A percentile compares a stretch with the other conserved stretches of the same genome.
Evolutionary conservation across 2,888 invertebrate genomes (phyloP).

Genomic region (Cancer borealis): DNA sequence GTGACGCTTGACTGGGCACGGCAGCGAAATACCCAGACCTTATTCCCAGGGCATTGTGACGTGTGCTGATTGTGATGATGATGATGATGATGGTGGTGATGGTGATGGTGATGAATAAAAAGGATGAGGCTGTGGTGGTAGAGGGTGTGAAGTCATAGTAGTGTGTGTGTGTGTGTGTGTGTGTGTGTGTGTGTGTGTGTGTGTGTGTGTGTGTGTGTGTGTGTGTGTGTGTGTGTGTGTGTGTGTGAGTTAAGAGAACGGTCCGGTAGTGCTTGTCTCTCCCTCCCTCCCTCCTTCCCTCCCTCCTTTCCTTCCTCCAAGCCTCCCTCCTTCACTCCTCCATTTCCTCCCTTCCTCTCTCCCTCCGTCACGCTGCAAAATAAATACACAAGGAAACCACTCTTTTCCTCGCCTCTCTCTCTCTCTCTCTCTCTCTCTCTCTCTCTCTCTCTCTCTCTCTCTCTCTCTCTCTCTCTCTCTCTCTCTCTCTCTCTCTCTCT

Average conservation of each 20-base stretch:
- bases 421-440: conserved; percentile 32
- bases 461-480: background rate
- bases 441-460: conserved; percentile 26
- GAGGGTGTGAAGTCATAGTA: background rate
- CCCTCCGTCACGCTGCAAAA: background rate
- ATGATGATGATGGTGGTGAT: background rate
- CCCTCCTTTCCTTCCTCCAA: background rate
- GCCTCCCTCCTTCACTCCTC: background rate
- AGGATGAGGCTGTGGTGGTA: no score
- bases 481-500: background rate
- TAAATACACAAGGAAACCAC: background rate
- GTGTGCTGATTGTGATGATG: background rate
- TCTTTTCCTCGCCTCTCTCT: conserved; percentile 32
- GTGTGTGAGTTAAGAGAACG: conserved; percentile 5
- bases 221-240: conserved; percentile 45
- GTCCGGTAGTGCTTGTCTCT: no score
- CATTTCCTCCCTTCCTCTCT: background rate
- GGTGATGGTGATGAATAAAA: background rate
- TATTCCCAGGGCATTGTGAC: background rate
- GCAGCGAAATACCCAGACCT: background rate
- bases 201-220: conserved; percentile 47
- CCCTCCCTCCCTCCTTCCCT: background rate
- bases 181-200: conserved; percentile 52
- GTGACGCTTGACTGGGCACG: background rate
- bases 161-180: conserved; percentile 31